phyloP scores from a whole-genome alignment of 2,113 vertebrate genomes.

The Pedetes capensis region DNA sequence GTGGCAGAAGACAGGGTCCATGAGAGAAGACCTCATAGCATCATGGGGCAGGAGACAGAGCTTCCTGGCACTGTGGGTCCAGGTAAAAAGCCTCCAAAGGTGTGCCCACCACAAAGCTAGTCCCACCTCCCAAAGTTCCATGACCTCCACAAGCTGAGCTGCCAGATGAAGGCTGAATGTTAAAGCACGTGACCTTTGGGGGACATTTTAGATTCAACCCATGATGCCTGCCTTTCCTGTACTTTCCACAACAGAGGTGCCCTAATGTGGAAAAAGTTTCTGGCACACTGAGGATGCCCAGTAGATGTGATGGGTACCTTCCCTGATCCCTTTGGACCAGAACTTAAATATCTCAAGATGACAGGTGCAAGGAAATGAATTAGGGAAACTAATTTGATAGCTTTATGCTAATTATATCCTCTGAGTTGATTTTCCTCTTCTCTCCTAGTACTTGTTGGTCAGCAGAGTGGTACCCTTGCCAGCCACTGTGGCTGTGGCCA shows the following conservation, averaged over 20 bases:
- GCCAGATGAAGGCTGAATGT: no score
- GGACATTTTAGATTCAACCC: no score
- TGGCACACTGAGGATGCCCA: not conserved
- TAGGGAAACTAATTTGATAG: not conserved
- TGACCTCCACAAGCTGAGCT: no score
- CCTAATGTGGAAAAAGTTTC: not conserved
- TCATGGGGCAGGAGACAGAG: no score
- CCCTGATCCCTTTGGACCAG: not conserved
- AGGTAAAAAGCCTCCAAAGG: no score
- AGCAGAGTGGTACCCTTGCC: no score
- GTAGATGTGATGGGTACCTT: not conserved
- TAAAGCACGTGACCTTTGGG: no score
- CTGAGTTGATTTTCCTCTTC: not conserved
- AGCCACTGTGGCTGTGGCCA: not conserved
- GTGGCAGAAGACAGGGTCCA: no score
- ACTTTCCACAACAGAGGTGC: not conserved
- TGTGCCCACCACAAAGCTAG: no score
- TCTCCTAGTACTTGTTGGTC: not conserved
- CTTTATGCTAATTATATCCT: not conserved
- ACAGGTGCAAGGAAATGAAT: not conserved
- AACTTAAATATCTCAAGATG: not conserved
- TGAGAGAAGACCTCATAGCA: no score
- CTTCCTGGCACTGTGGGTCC: no score
- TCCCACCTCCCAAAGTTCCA: no score
- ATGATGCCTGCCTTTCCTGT: not conserved